Base-by-base conservation (phyloP, 1,140 invertebrate genomes). In the Holotrichia oblita region DNA sequence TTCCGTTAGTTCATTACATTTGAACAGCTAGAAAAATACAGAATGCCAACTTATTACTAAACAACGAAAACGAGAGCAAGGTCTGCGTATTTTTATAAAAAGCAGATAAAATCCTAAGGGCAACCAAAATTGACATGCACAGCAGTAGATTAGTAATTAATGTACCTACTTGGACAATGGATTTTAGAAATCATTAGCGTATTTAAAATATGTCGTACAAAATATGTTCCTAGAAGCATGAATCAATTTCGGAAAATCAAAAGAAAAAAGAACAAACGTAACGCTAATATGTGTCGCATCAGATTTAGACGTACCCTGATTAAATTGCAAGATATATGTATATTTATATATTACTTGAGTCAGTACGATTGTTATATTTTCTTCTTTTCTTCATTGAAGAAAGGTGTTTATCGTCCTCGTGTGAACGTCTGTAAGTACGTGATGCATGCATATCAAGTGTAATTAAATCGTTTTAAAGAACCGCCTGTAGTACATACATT, bases 181-280 rank as follows among this genome's bases (percentile, higher is more conserved):
- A 34, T 34, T 34, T 34, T 34, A 34, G 27, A 34, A 4, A 34
- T 34, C 27, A 34, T 4, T 34, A 34, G 27, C 61, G 9, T 64
- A 10, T 72, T 34, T 72, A 6, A 14, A 55, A 27, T 72, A 14
- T 22, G 22, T 69, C 20, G 61, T 69, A 69, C 61, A 69, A 69
- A 69, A 69, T 69, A 69, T 7, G 61, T 69, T 69, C 61, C 61
- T 69, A 69, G 27, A 69, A 69, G 48, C 48, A 55, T 10, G 0
- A 69, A 69, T 69, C 61, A 69, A 69, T 9, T 3, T 69, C 12
- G 22, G 8, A 27, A 9, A 74, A 74, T 74, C 61, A 69, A 69
- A 69, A 27, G 24, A 27, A 7, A 69, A 69, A 34, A 69, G 9
- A 10, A 27, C 8, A 9, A 27, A 69, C 61, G 17, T 34, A 4